Evolutionary conservation across 2,888 invertebrate genomes (phyloP), one percentile per base, ranked within the genome.

Genomic region (Sarcophaga caerulescens): DNA sequence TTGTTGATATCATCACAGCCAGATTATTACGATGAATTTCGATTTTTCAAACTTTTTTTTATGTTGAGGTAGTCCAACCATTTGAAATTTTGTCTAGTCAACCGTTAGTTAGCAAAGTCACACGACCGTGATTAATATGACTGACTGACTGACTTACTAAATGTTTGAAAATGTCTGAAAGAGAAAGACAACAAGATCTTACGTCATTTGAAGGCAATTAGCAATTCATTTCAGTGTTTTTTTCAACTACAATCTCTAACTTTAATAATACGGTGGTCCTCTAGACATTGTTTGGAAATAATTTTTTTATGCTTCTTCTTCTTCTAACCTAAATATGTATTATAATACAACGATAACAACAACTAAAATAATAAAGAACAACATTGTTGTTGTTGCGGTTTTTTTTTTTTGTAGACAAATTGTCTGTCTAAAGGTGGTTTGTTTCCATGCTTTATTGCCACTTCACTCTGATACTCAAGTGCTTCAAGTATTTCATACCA

Each of bases 121-220:
- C 85, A 85, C 85, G 71, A 83, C 71, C 57, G 23, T 83, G 80
- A 83, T 85, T 83, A 85, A 74, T 80, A 85, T 85, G 68, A 76
- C 57, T 80, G 45, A 19, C 60, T 69, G 35, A 71, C 35, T 14
- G 47, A 11, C 11, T 14, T 59, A 23, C 45, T 25, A 19, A 47
- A 47, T 14, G 14, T 14, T 11, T 47, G 11, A 3, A 47, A 12
- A 47, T 14, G 4, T 47, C 47, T 35, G 35, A 35, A 35, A 65
- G 65, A 44, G 63, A 62, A 1, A 57, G 17, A 68, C 23, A 59
- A 60, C 35, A 44, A 47, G 4, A 74, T 57, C 47, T 85, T 80
- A 85, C 85, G 83, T 85, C 82, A 83, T 85, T 80, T 73, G 23
- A 35, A 35, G 52, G 10, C 68, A 77, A 85, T 83, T 80, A 85